These are phyloP conservation scores for Pelagia noctiluca DNA, from an alignment of 30 jellyfish, hydroid and myxozoan genomes.

Conservation along the genomic window DNA sequence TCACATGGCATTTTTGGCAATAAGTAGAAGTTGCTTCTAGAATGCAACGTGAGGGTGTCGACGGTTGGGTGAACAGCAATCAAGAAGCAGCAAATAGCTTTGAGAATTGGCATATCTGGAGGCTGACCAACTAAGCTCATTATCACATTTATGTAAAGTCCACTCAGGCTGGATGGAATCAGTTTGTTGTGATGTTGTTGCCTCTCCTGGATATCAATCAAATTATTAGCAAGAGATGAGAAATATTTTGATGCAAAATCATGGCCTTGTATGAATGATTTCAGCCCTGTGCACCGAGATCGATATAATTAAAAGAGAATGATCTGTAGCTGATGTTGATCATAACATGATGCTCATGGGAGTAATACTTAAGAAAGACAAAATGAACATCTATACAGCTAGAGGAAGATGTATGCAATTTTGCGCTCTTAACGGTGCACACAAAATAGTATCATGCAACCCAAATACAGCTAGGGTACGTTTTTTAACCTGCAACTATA, in stretches of 20 bases:
- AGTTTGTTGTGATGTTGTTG: conserved; percentile 75
- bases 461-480: too few relatives aligned
- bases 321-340: too few relatives aligned
- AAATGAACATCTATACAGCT: too few relatives aligned
- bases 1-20: conserved; percentile 77
- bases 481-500: too few relatives aligned
- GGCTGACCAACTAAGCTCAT: conserved; percentile 85
- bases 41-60: conserved; percentile 86
- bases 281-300: too few relatives aligned
- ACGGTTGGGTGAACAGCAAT: conserved; percentile 96
- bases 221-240: background rate
- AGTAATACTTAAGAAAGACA: too few relatives aligned
- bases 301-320: too few relatives aligned
- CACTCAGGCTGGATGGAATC: conserved; percentile 77
- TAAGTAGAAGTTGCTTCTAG: conserved; percentile 80
- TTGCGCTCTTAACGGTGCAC: too few relatives aligned
- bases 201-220: conserved; percentile 73
- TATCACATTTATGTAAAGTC: conserved; percentile 77
- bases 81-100: conserved; percentile 83
- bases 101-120: conserved; percentile 87
- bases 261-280: too few relatives aligned
- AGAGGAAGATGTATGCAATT: too few relatives aligned
- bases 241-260: background rate
- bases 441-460: too few relatives aligned
- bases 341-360: too few relatives aligned